These are phyloP conservation scores for Thelaira solivaga DNA, from an alignment of 2,888 invertebrate species.

Conservation along the genomic window DNA sequence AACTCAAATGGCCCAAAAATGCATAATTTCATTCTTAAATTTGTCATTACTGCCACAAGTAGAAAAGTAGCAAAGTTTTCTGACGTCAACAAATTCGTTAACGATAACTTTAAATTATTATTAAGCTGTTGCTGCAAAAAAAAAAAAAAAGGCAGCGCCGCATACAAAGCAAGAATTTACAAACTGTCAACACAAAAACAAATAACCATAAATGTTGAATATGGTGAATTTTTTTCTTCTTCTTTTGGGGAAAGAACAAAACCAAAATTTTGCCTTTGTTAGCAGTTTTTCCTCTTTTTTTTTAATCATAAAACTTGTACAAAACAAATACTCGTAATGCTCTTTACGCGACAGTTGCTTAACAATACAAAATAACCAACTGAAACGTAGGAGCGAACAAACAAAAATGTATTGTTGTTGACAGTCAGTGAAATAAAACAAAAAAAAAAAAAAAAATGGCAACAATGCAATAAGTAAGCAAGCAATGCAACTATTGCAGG, in stretches of 20 bases:
- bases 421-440: conserved; percentile 48
- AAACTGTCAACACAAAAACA: conserved; percentile 35
- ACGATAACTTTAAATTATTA: conserved; percentile 41
- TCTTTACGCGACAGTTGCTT: conserved; percentile 61
- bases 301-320: conserved; percentile 28
- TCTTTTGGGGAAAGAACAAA: background rate
- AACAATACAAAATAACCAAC: conserved; percentile 40
- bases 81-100: conserved; percentile 17
- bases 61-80: conserved; percentile 16
- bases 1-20: conserved; percentile 18
- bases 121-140: conserved; percentile 32
- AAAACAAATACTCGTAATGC: conserved; percentile 47
- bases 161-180: background rate
- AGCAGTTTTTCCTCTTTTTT: no score
- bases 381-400: conserved; percentile 10
- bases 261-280: conserved; percentile 36
- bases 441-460: conserved; percentile 27
- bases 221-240: no score
- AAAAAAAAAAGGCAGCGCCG: background rate
- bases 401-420: conserved; percentile 59
- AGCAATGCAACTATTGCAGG: conserved; percentile 20
- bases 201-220: conserved; percentile 50
- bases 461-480: conserved; percentile 48
- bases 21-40: conserved; percentile 13
- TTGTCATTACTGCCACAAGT: conserved; percentile 14